Evolutionary conservation across 2,888 invertebrate genomes (phyloP), one percentile per base, ranked within the genome.

Genomic region (Erebia epiphron): DNA sequence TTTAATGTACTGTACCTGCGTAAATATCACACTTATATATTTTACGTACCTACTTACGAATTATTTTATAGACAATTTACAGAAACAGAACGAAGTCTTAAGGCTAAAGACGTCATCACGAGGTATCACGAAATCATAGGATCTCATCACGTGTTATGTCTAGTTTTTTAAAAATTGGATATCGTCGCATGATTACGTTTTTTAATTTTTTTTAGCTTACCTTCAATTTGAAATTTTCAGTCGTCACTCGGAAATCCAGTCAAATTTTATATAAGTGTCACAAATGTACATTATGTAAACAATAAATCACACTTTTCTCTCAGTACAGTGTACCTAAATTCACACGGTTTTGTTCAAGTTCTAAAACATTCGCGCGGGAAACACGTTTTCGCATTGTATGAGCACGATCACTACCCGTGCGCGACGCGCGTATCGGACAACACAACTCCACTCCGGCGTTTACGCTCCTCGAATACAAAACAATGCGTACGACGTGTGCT

Each of bases 401-500:
- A 78, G 78, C 70, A 81, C 83, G 86, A 86, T 84, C 85, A 81
- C 82, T 87, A 89, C 83, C 79, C 82, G 78, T 81, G 80, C 78
- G 78, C 82, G 81, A 78, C 81, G 80, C 78, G 78, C 82, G 81
- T 82, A 78, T 85, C 85, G n/a, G n/a, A n/a, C n/a, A n/a, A 75
- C 83, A 87, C 90, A 83, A 86, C 91, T 89, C 77, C 14, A 84
- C 86, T 79, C 78, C 75, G 76, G 76, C 85, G 82, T 80, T 86
- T 89, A 91, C 90, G 89, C 82, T 85, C 81, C 74, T 79, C 79
- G 91, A 91, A 92, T 92, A 92, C 91, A 87, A 91, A 92, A 88
- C 80, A 76, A 71, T 68, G 69, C 68, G 64, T 35, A 88, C 80
- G 75, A 71, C 67, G 69, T 67, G 61, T 73, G 75, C 67, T 52